phyloP scores from a whole-genome alignment of 2,888 invertebrate species.

The Dromius quadrimaculatus region DNA sequence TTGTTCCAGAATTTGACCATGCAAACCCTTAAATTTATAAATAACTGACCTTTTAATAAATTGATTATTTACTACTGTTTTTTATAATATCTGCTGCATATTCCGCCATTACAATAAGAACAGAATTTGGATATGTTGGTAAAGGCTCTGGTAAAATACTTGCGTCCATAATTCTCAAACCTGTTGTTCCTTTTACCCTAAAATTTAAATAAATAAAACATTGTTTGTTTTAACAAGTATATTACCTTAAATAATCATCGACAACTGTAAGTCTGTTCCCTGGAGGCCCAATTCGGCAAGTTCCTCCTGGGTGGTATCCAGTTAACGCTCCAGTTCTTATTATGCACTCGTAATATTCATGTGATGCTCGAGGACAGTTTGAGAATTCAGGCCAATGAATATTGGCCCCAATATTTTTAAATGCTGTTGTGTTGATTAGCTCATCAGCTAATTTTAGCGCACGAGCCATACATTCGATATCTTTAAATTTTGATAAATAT shows the following conservation, averaged over 20 bases:
- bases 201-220: slow-evolving; percentile 54
- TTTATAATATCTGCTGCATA: slow-evolving; percentile 73
- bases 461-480: slow-evolving; percentile 75
- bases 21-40: slow-evolving; percentile 28
- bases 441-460: slow-evolving; percentile 73
- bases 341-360: slow-evolving; percentile 75
- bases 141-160: slow-evolving; percentile 83
- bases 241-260: slow-evolving; percentile 74
- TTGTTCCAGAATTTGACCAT: slow-evolving; percentile 46
- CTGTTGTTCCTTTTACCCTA: slow-evolving; percentile 75
- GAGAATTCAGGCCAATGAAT: slow-evolving; percentile 76
- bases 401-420: slow-evolving; percentile 72
- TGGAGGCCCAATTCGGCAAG: slow-evolving; percentile 76
- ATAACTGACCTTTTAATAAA: neutral
- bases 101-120: slow-evolving; percentile 76
- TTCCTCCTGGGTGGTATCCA: slow-evolving; percentile 86
- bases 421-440: slow-evolving; percentile 70
- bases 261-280: slow-evolving; percentile 71
- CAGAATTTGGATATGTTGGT: slow-evolving; percentile 81
- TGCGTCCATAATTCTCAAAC: slow-evolving; percentile 82
- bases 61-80: slow-evolving; percentile 31
- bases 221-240: neutral
- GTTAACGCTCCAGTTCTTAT: slow-evolving; percentile 75
- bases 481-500: slow-evolving; percentile 74
- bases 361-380: slow-evolving; percentile 71